Evolutionary conservation across 2,888 invertebrate genomes (phyloP).

Genomic region (Syritta pipiens): DNA sequence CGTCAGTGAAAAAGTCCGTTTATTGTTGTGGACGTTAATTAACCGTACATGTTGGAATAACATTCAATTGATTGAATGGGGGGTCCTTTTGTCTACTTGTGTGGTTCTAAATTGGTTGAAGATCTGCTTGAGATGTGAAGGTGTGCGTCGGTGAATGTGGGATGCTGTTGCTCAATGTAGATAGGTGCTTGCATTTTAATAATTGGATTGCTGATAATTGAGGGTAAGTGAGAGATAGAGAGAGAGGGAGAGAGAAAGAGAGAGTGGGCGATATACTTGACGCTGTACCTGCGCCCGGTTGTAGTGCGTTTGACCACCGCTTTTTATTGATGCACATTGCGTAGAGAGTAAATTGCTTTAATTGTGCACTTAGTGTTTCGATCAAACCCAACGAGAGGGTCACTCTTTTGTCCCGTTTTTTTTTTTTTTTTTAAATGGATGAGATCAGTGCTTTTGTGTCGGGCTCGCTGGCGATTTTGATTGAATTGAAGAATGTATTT

Average conservation of each 20-base stretch:
- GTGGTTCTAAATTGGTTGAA: conserved; percentile 6
- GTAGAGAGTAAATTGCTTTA: conserved; percentile 15
- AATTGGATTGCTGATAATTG: conserved; percentile 45
- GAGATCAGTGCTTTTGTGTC: too few relatives aligned
- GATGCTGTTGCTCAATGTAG: background rate
- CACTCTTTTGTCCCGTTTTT: too few relatives aligned
- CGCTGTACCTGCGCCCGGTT: too few relatives aligned
- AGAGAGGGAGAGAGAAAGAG: too few relatives aligned
- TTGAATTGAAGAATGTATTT: too few relatives aligned
- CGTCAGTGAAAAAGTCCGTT: conserved; percentile 30
- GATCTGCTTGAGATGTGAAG: conserved; percentile 24
- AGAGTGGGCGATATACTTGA: too few relatives aligned
- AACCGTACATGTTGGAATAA: conserved; percentile 50
- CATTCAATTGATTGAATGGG: conserved; percentile 48
- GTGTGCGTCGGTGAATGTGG: background rate
- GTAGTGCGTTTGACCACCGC: too few relatives aligned
- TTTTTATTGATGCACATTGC: too few relatives aligned
- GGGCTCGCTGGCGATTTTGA: too few relatives aligned
- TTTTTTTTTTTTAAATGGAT: too few relatives aligned
- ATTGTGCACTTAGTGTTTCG: background rate
- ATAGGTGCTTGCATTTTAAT: conserved; percentile 48
- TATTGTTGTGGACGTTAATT: conserved; percentile 56
- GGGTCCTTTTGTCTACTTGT: conserved; percentile 39
- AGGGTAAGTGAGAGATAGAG: background rate
- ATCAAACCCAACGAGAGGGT: too few relatives aligned